Base-by-base conservation (phyloP, 2,113 vertebrate genomes). In the Coregonus clupeaformis region DNA sequence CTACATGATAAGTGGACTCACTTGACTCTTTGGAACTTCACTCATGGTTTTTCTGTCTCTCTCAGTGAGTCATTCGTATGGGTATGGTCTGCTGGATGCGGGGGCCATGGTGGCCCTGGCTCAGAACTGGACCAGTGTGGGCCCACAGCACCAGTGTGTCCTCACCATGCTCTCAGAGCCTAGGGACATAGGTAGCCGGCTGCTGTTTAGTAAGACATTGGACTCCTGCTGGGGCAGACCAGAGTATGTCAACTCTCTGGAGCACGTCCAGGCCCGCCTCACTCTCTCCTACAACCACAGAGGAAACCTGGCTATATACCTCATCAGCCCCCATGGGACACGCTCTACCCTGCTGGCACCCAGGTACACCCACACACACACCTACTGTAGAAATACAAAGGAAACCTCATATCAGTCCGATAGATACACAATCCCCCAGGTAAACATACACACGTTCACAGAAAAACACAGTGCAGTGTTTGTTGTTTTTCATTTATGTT, bases 21-120 rank as follows among this genome's bases (percentile, higher is more conserved):
- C 57, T 24, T 60, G 57, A 60, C 57, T 60, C 65, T 30, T 30
- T 13, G 12, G 3, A 29, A 7, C 29, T 27, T 73, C 29, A 20
- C 9, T 36, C 25, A 30, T 32, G 18, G 27, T 75, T 49, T 12
- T 57, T 42, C 30, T 60, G 22, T 45, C 59, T 24, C 25, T 64
- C 78, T 52, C 92, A 99, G 98, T 99, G 86, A 99, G 98, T 89
- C 98, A 99, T 68, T 98, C 98, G 0, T 99, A 98, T 0, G 98
- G 98, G 71, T 99, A 98, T 0, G 98, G 98, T 5, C 92, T 99
- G 60, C 86, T 99, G 87, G 95, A 99, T 0, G 97, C 98, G 0
- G 96, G 95, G 0, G 94, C 94, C 71, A 96, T 99, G 95, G 98
- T 99, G 77, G 86, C 86, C 70, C 82, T 97, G 84, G 98, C 98